A percentile compares a stretch with the other conserved stretches of the same genome.
Conservation (phyloP, 2,113 vertebrate genomes). For the Platysternon megacephalum region DNA sequence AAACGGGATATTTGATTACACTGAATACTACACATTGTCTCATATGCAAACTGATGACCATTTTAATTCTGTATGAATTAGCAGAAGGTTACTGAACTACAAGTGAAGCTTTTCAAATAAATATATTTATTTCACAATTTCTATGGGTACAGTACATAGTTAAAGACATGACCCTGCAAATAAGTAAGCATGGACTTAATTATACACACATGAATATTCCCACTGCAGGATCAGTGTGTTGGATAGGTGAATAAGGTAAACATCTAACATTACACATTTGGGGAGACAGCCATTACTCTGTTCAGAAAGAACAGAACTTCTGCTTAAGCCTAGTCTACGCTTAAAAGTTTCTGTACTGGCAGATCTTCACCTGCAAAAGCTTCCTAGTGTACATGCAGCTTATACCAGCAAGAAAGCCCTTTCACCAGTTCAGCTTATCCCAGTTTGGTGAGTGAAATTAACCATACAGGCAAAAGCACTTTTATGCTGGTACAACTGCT, state of each 20-base stretch:
- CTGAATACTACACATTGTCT: accelerated
- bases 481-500: constrained; percentile 19
- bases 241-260: too few species aligned
- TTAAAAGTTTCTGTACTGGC: not conserved
- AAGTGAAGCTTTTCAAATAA: not conserved
- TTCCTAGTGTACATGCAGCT: constrained; percentile 41
- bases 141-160: not conserved
- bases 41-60: not conserved
- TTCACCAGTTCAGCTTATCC: not conserved
- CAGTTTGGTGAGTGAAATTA: constrained; percentile 7
- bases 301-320: constrained; percentile 16
- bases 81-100: not conserved
- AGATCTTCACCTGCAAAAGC: not conserved
- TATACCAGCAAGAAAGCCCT: constrained; percentile 49
- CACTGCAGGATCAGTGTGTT: not conserved
- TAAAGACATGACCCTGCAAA: not conserved
- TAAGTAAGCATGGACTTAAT: not conserved
- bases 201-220: not conserved
- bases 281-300: not conserved
- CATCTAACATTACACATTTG: not conserved
- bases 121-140: not conserved
- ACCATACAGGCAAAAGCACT: constrained; percentile 33
- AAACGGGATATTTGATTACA: not conserved
- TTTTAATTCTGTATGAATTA: not conserved
- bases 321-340: constrained; percentile 33